A percentile compares a stretch with the other conserved stretches of the same genome.
Evolutionary conservation across 2,797 vertebrate genomes (phyloP).

Genomic region (Lithobates pipiens): DNA sequence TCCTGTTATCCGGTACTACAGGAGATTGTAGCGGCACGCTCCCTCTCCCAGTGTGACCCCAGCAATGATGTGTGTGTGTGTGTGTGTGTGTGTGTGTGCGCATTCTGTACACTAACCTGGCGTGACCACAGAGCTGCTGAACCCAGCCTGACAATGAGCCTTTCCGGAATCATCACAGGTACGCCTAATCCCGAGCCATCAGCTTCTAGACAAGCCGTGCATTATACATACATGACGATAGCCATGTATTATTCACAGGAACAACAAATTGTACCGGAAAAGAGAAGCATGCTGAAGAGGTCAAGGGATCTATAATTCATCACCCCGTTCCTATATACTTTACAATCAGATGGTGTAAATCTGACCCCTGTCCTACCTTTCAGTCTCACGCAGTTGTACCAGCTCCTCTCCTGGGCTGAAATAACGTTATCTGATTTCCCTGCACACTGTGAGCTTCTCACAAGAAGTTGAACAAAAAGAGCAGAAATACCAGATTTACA

Average conservation of each 20-base stretch:
- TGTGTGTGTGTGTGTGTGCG: not conserved
- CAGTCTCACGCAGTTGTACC: too few species aligned
- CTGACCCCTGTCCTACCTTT: too few species aligned
- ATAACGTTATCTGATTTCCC: too few species aligned
- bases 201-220: not conserved
- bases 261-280: not conserved
- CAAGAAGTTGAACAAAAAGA: too few species aligned
- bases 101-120: not conserved
- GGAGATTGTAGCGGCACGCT: not conserved
- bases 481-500: too few species aligned
- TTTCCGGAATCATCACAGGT: conserved; percentile 8
- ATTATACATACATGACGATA: conserved; percentile 4
- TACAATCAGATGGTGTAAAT: too few species aligned
- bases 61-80: not conserved
- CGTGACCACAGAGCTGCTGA: not conserved
- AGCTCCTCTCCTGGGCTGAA: too few species aligned
- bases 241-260: not conserved
- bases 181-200: conserved; percentile 39
- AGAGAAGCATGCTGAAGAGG: not conserved
- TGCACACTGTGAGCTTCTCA: too few species aligned
- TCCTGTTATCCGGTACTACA: not conserved
- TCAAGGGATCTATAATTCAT: not conserved
- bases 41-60: not conserved
- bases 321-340: too few species aligned
- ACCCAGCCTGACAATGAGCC: not conserved